Base-by-base conservation (phyloP, 1,140 invertebrate genomes). In the Bombus fervidus region DNA sequence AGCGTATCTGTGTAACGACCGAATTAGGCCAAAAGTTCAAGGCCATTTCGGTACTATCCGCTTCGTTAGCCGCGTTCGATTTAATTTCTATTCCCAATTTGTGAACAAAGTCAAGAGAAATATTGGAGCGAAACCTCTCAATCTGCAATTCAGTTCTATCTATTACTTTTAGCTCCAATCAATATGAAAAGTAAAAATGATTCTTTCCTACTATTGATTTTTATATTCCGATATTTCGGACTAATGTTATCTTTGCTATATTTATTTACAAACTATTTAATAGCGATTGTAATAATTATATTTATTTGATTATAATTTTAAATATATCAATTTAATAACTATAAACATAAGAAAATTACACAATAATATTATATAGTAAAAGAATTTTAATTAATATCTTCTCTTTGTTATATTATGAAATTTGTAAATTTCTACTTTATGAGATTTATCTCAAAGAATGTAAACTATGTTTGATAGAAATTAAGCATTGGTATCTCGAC, bases 11-110 rank as follows among this genome's bases (percentile, higher is more conserved):
- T 71, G 47, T 31, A 18, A 69, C 69, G 53, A n/a, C 13, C 47
- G 74, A 76, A 81, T 72, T 66, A 47, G 89, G 87, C 81, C 81
- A 64, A 72, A 83, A 77, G 85, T 86, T 83, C 81, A 86, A 86
- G 85, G 85, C 62, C 75, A 22, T 41, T 53, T 43, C n/a, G 9
- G 47, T 71, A 37, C 62, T 15, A 37, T 84, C 53, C 43, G 31
- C 75, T 78, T 83, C 66, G 82, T 83, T 83, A 77, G 66, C 22
- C 47, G 53, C 39, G 59, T 84, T 47, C 53, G 75, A 53, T 57
- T 43, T 68, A 68, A 79, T 84, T 79, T 34, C 47, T 69, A 28
- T 69, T n/a, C 43, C 39, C 82, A 84, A 37, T 77, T 71, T 69
- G 53, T 28, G 82, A 84, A 71, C 75, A 79, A 53, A 59, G 59